Evolutionary conservation across 2,113 vertebrate species (phyloP), one percentile per base, ranked within the genome.

Genomic region (Rhipidura dahli): DNA sequence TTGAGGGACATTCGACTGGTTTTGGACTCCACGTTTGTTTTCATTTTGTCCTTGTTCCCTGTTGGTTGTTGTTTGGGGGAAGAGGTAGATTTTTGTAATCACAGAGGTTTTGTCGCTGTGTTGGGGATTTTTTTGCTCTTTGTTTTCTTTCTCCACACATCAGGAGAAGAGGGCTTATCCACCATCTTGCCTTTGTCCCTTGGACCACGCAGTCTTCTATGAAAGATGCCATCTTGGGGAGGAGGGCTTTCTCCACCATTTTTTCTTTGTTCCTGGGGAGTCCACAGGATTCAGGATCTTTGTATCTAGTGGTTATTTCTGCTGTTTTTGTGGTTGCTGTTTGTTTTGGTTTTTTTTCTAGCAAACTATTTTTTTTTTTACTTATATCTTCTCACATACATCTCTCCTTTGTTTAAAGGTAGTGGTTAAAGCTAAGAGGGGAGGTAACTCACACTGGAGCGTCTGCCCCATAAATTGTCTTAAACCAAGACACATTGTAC

Each of bases 191-290:
- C 42, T 47, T 60, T 11, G 20, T 31, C n/a, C 33, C 42, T 59
- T 30, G 54, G 33, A 37, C 33, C 40, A 59, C 26, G 17, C 0
- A 0, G 5, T 75, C 0, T 0, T 35, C n/a, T 10, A 6, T 6
- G 15, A 42, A 47, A 57, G 26, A 21, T 1, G 1, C 33, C 42
- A 30, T 23, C 11, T 21, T 57, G 23, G 31, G 24, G 16, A 7
- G 3, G 26, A 35, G 19, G 54, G 7, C 11, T 15, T 59, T 37
- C 26, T 18, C 54, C 0, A 0, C 15, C n/a, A 18, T 24, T 49
- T 49, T 59, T 75, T 30, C 33, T 17, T 59, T 37, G 42, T 37
- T 76, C n/a, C 56, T 47, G 22, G 27, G 9, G 27, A 24, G 42
- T 31, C 21, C n/a, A 10, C 20, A 24, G 9, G 19, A 60, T 37